Evolutionary conservation across 2,888 invertebrate species (phyloP).

Genomic region (Drosophila borborema): DNA sequence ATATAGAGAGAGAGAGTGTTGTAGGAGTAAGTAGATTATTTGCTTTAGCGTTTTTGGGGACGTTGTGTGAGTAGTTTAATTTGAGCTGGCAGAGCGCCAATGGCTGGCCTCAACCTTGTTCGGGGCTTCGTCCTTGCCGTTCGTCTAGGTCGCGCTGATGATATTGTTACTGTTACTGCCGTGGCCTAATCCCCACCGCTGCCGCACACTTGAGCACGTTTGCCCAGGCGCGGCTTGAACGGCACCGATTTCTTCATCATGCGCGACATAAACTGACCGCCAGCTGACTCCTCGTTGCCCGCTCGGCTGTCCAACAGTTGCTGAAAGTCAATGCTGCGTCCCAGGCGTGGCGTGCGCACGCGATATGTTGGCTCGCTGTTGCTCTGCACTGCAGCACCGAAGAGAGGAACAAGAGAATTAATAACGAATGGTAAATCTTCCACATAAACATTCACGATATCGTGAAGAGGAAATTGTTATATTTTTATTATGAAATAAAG

Average conservation of each 20-base stretch:
- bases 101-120: slow-evolving; percentile 75
- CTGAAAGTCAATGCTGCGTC: slow-evolving; percentile 85
- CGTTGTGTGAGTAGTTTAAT: slow-evolving; percentile 46
- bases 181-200: slow-evolving; percentile 67
- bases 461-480: neutral
- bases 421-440: slow-evolving; percentile 16
- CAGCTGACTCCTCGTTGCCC: slow-evolving; percentile 52
- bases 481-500: neutral
- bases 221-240: slow-evolving; percentile 85
- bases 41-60: slow-evolving; percentile 53
- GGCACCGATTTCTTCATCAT: slow-evolving; percentile 85
- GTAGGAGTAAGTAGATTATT: slow-evolving; percentile 59
- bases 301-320: slow-evolving; percentile 56
- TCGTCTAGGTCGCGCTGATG: slow-evolving; percentile 26
- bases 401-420: slow-evolving; percentile 8
- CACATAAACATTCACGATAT: neutral
- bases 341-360: slow-evolving; percentile 86
- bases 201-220: slow-evolving; percentile 80
- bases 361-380: slow-evolving; percentile 76
- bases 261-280: slow-evolving; percentile 86
- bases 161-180: slow-evolving; percentile 49
- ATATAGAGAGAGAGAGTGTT: neutral
- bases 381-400: slow-evolving; percentile 75
- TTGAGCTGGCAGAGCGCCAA: slow-evolving; percentile 56
- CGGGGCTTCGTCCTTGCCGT: slow-evolving; percentile 49